Evolutionary conservation across 2,888 invertebrate species (phyloP), one percentile per base, ranked within the genome.

Genomic region (Amiota minor): DNA sequence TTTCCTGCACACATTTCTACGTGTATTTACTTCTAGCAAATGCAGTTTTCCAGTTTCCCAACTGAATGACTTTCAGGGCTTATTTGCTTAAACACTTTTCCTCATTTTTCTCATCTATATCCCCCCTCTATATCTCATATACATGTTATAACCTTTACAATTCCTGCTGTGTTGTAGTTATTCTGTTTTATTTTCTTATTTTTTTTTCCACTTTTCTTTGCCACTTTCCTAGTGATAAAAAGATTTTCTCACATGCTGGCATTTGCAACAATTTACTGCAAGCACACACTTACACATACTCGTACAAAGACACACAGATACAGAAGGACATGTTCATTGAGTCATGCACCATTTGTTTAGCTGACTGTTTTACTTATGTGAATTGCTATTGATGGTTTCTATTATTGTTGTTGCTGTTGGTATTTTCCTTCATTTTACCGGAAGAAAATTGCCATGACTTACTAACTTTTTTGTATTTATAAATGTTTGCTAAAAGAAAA

Each of bases 381-480:
- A 9, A n/a, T 53, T 53, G 12, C 53, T n/a, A 53, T 53, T 35
- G 35, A 35, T 35, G 10, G 59, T 59, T 59, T n/a, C 18, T n/a
- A 3, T 18, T 59, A 18, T 59, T 59, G 10, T 59, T 59, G 59
- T 59, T 18, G 2, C 18, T 59, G 59, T 59, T 59, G 20, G 4
- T 62, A 35, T 35, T 35, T 62, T 65, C n/a, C 47, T 45, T 65
- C 12, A 16, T 47, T 67, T 50, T 46, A 14, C 20, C 50, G 46
- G 67, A 50, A 20, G 50, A 67, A 67, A 50, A 67, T 35, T 10
- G 46, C 18, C 8, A 67, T 67, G 67, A 67, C 67, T 50, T 67
- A 23, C 50, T 47, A 20, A n/a, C 20, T 35, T 9, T 49, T 50
- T 23, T 23, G 20, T 23, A 23, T 23, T 23, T 23, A 23, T 23